These are phyloP conservation scores for Pecten maximus DNA, from an alignment of 2,888 invertebrate species.

Conservation along the genomic window DNA sequence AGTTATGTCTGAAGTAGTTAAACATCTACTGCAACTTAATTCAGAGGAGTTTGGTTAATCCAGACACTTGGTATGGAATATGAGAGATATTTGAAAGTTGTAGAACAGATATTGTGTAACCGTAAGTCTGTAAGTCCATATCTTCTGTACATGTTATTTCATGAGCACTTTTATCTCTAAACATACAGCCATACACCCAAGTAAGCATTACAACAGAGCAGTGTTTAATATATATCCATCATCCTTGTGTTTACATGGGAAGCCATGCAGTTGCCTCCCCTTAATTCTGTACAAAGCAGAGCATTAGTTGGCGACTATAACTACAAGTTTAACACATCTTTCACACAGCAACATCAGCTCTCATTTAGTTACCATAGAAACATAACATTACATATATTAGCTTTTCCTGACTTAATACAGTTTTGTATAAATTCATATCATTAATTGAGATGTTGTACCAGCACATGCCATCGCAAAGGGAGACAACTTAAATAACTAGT, in stretches of 20 bases:
- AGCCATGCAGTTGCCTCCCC: not conserved
- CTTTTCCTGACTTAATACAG: not conserved
- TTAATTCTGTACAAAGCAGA: constrained; percentile 5
- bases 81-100: not conserved
- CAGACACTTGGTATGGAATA: too few relatives aligned
- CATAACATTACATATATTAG: not conserved
- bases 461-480: not conserved
- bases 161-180: not conserved
- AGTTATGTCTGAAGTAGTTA: too few relatives aligned
- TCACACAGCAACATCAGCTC: not conserved
- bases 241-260: not conserved
- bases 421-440: not conserved
- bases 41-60: too few relatives aligned
- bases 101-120: not conserved
- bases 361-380: not conserved
- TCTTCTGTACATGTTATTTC: not conserved
- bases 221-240: not conserved
- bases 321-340: not conserved
- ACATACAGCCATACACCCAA: not conserved
- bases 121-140: too few relatives aligned
- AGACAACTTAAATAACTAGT: constrained; percentile 17
- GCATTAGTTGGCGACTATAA: constrained; percentile 2
- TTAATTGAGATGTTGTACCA: not conserved
- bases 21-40: too few relatives aligned
- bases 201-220: not conserved